phyloP scores from a whole-genome alignment of 2,888 invertebrate genomes.

The Syrphus vitripennis region DNA sequence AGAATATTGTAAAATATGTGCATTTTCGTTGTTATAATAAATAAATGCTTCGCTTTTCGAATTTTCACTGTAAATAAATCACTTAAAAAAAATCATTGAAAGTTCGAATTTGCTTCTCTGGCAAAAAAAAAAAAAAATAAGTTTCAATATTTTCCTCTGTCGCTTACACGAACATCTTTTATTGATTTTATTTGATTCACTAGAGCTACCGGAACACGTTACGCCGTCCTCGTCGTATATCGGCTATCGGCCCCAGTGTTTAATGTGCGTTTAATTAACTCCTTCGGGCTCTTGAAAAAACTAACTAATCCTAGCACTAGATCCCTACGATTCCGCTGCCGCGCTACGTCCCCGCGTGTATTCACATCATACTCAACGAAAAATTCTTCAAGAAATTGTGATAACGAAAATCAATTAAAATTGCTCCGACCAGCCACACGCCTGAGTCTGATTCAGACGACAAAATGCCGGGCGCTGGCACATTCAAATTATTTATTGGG shows the following conservation, averaged over 20 bases:
- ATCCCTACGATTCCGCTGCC: neutral
- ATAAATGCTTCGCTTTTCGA: slow-evolving; percentile 53
- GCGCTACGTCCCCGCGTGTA: slow-evolving; percentile 59
- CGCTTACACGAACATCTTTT: slow-evolving; percentile 68
- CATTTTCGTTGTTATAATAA: neutral
- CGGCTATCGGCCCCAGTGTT: slow-evolving; percentile 55
- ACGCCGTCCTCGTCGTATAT: slow-evolving; percentile 66
- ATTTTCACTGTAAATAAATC: slow-evolving; percentile 60
- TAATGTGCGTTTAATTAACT: slow-evolving; percentile 27
- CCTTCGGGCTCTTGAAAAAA: slow-evolving; percentile 43
- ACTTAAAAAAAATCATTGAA: slow-evolving; percentile 39
- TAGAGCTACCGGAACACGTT: slow-evolving; percentile 61
- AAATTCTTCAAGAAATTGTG: neutral
- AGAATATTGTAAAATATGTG: neutral
- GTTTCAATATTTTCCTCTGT: slow-evolving; percentile 38
- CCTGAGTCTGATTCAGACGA: slow-evolving; percentile 62
- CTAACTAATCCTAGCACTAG: neutral
- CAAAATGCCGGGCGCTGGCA: slow-evolving; percentile 94
- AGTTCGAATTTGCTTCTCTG: slow-evolving; percentile 57
- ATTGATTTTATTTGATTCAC: slow-evolving; percentile 68
- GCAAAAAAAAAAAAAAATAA: slow-evolving; percentile 25
- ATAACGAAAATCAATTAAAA: slow-evolving; percentile 14
- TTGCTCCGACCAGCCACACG: slow-evolving; percentile 61
- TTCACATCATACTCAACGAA: neutral
- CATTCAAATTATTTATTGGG: slow-evolving; percentile 98